Evolutionary conservation across 2,888 invertebrate species (phyloP).

Genomic region (Hecatera dysodea): DNA sequence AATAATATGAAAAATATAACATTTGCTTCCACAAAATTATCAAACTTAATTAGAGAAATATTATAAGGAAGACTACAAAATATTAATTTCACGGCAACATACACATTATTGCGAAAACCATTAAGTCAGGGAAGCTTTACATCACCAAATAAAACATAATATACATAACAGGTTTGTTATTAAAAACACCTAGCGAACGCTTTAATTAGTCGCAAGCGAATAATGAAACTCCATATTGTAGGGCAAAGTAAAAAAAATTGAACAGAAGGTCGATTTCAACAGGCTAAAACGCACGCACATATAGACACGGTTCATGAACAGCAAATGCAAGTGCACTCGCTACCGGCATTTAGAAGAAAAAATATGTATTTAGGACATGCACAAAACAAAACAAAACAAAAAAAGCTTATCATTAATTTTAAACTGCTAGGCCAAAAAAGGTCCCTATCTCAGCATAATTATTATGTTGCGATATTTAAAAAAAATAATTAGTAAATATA

Average conservation of each 20-base stretch:
- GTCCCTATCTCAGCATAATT: no score
- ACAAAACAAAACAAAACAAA: no score
- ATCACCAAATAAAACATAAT: slow-evolving; percentile 32
- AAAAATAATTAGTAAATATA: no score
- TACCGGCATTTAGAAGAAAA: no score
- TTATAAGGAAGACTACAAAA: slow-evolving; percentile 7
- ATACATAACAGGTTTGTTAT: slow-evolving; percentile 33
- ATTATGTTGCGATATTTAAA: no score
- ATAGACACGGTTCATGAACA: background rate
- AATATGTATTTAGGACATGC: no score
- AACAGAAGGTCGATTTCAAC: slow-evolving; percentile 11
- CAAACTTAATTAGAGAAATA: background rate
- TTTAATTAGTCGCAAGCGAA: slow-evolving; percentile 58
- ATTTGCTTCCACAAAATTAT: slow-evolving; percentile 14
- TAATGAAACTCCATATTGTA: slow-evolving; percentile 61
- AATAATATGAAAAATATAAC: slow-evolving; percentile 7
- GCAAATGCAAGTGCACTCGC: background rate
- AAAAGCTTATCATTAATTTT: no score
- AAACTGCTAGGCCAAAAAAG: no score
- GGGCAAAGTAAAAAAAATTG: background rate
- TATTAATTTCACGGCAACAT: slow-evolving; percentile 22
- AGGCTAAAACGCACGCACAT: background rate
- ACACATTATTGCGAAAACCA: slow-evolving; percentile 33
- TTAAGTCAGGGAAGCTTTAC: slow-evolving; percentile 41
- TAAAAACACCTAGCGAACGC: slow-evolving; percentile 51